These are phyloP conservation scores for Sylvicola fuscatus DNA, from an alignment of 2,888 invertebrate genomes.

Conservation along the genomic window DNA sequence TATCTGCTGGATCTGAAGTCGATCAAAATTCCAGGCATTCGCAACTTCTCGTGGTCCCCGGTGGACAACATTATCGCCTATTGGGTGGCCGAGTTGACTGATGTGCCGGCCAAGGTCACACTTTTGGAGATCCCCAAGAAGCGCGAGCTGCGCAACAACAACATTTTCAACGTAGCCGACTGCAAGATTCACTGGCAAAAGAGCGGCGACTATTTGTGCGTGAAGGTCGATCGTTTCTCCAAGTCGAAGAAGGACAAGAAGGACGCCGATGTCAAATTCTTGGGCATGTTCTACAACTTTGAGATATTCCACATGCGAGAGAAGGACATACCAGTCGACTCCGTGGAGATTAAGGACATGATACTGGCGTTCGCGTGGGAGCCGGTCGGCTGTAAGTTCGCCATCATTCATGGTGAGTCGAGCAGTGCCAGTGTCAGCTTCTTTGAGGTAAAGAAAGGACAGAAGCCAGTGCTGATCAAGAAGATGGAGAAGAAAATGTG, in stretches of 20 bases:
- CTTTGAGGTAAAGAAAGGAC: slow-evolving; percentile 78
- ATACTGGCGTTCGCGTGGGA: slow-evolving; percentile 97
- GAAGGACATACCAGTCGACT: slow-evolving; percentile 94
- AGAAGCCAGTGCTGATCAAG: slow-evolving; percentile 72
- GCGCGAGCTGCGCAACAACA: slow-evolving; percentile 76
- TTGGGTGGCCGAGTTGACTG: slow-evolving; percentile 96
- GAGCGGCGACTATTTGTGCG: slow-evolving; percentile 91
- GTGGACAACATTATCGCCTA: slow-evolving; percentile 91
- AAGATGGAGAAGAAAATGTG: slow-evolving; percentile 73
- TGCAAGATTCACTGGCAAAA: slow-evolving; percentile 99
- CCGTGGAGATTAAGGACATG: slow-evolving; percentile 84
- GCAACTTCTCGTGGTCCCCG: slow-evolving; percentile 97
- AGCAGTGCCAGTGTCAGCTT: slow-evolving; percentile 69
- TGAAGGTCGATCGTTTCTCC: slow-evolving; percentile 74
- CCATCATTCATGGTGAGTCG: slow-evolving; percentile 86
- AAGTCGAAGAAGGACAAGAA: slow-evolving; percentile 89
- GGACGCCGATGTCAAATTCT: slow-evolving; percentile 78
- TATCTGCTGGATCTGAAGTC: slow-evolving; percentile 86
- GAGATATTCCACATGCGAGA: slow-evolving; percentile 98
- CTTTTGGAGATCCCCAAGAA: slow-evolving; percentile 82
- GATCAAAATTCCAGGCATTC: slow-evolving; percentile 71
- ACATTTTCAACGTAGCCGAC: slow-evolving; percentile 93
- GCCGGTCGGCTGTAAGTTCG: slow-evolving; percentile 88
- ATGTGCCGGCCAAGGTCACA: slow-evolving; percentile 88
- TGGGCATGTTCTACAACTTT: slow-evolving; percentile 94